Evolutionary conservation across 2,113 vertebrate genomes (phyloP).

Genomic region (Dipodomys spectabilis): DNA sequence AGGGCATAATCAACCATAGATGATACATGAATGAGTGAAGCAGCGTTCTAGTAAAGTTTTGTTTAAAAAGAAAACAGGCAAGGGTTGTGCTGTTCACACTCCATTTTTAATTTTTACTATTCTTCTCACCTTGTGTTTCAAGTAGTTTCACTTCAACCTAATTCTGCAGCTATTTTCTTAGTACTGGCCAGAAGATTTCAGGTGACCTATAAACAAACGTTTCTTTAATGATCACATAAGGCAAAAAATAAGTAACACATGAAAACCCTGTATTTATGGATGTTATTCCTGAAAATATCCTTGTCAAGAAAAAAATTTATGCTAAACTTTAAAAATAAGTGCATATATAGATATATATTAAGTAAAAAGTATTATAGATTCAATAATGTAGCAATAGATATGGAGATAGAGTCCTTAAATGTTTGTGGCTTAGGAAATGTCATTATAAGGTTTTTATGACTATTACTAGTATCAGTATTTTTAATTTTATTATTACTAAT

Average conservation of each 20-base stretch:
- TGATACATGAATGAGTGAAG: not conserved
- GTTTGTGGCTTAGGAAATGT: not conserved
- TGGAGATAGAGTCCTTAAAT: not conserved
- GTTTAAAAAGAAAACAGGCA: not conserved
- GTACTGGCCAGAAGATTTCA: not conserved
- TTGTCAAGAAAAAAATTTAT: constrained; percentile 8
- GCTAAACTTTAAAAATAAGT: constrained; percentile 12
- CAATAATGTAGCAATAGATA: not conserved
- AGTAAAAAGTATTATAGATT: not conserved
- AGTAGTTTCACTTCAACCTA: not conserved
- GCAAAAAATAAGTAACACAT: not conserved
- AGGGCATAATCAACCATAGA: not conserved
- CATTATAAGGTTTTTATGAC: not conserved
- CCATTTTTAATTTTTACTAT: not conserved
- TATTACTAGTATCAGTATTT: not conserved
- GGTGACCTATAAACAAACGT: not conserved
- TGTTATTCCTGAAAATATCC: not conserved
- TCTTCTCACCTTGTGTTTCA: not conserved
- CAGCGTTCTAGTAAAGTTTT: not conserved
- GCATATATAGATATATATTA: not conserved
- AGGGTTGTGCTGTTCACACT: not conserved
- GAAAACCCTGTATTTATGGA: no score
- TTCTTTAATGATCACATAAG: constrained; percentile 21
- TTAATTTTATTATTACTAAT: not conserved
- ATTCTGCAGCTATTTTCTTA: not conserved